phyloP scores from a whole-genome alignment of 1,140 invertebrate genomes.

The Drosophila sp. region DNA sequence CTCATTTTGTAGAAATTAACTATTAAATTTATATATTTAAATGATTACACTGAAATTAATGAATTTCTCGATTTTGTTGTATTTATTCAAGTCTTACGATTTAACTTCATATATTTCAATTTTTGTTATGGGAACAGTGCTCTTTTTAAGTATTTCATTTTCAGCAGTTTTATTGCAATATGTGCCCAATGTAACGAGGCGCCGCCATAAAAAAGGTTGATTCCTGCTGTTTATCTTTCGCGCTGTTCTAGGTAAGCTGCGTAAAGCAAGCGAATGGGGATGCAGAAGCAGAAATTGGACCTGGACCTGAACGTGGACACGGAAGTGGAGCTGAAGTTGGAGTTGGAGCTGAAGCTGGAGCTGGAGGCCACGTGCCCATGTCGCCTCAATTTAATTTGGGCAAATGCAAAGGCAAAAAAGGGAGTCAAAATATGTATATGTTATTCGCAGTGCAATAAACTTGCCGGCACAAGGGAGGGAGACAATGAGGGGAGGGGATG shows the following conservation, averaged over 20 bases:
- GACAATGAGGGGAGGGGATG: not conserved
- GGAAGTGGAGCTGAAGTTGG: not conserved
- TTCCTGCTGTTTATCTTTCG: constrained; percentile 38
- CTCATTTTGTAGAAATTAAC: too few relatives aligned
- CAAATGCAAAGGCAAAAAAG: constrained; percentile 53
- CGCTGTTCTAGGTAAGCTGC: constrained; percentile 33
- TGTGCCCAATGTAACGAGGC: constrained; percentile 11
- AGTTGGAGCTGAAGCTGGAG: not conserved
- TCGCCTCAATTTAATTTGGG: constrained; percentile 71
- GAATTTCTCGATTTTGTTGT: too few relatives aligned
- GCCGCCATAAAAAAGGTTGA: constrained; percentile 35
- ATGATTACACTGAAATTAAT: too few relatives aligned
- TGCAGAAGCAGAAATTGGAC: not conserved
- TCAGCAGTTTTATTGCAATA: too few relatives aligned
- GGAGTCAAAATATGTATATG: constrained; percentile 61
- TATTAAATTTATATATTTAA: too few relatives aligned
- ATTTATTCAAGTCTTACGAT: too few relatives aligned
- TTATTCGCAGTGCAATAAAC: constrained; percentile 65
- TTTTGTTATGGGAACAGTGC: too few relatives aligned
- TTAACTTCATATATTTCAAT: too few relatives aligned
- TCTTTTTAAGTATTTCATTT: too few relatives aligned
- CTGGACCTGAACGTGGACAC: too few relatives aligned
- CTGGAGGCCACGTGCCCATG: constrained; percentile 31
- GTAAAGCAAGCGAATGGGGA: constrained; percentile 16
- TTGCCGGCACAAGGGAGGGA: constrained; percentile 4